Base-by-base conservation (phyloP, 2,888 invertebrate species). In the Aporophyla lueneburgensis region DNA sequence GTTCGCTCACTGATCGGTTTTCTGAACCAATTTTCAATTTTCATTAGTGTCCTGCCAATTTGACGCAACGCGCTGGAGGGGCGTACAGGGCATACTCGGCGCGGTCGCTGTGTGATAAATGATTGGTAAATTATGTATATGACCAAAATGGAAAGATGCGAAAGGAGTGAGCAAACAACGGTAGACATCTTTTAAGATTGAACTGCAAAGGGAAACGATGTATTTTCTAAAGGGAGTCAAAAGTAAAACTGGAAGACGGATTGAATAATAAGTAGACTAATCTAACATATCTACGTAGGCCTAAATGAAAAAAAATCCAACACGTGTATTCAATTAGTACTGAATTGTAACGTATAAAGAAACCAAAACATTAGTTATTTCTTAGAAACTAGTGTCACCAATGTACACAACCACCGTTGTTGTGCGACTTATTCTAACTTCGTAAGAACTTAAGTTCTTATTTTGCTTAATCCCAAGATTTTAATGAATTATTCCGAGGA, bases 111-210 rank as follows among this genome's bases (percentile, higher is more conserved):
- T 75, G 76, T 89, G 90, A 91, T 92, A 92, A 92, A 92, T 93
- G 92, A 92, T 92, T 93, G 91, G 92, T 94, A 93, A 93, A 93
- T 92, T 92, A 93, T 93, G 92, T 92, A 89, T 90, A 90, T 90
- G 88, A 79, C 78, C 66, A 71, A 72, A 77, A 74, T 76, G 75
- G 56, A 74, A 75, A 80, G 33, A 71, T 65, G 71, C 19, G 19
- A 9, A 68, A 81, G 63, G 5, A n/a, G 61, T 53, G 9, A 78
- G 65, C 54, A 51, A 27, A 2, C 2, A 33, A 76, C 58, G 72
- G 43, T 19, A n/a, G 19, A 27, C 5, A 16, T 21, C 21, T 19
- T 16, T 53, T 59, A 40, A 21, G 46, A 79, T 46, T 16, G 9
- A 12, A 24, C 21, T 40, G 46, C 24, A 2, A 53, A 14, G 56